Evolutionary conservation across 1,140 invertebrate species (phyloP), one percentile per base, ranked within the genome.

Genomic region (Drosophila pseudoananassae): DNA sequence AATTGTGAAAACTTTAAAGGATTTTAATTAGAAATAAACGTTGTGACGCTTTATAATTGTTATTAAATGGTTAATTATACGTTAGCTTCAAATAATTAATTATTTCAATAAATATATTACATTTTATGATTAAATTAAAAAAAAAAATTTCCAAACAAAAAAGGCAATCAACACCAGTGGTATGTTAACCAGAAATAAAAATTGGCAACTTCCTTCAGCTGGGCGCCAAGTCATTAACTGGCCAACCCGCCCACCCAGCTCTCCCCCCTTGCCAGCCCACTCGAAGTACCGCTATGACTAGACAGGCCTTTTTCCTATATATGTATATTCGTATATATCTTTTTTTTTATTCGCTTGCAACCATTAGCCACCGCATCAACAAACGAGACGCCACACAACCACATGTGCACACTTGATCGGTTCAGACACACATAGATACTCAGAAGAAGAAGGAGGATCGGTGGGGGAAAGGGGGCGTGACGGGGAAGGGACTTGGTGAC

Each of bases 171-270:
- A 57, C 78, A 72, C 45, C 52, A 63, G 64, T 78, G 20, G 20
- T 20, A 20, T 70, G 59, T 73, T 61, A 45, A 49, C 31, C 43
- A 70, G 27, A 33, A 53, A 64, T 73, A 79, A 63, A 80, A 81
- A 85, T 85, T 85, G 82, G 63, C 77, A 69, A 81, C 81, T 85
- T 85, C 81, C 81, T 78, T 77, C 63, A 49, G 64, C 59, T 78
- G 73, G 82, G 79, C 80, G 79, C 79, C 79, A 84, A 87, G 82
- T 85, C 82, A 85, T 85, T 85, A 85, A 82, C 77, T 76, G 76
- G 64, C 75, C 58, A 40, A 0, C 14, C 38, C n/a, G 20, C 38
- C 23, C 7, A 43, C 40, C 15, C 14, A 6, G n/a, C 12, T 10
- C 10, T 9, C 33, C 64, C 38, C 43, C 49, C 14, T 20, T 31